Percentiles rank a stretch among this genome's conserved stretches.
Conservation (phyloP, 2,888 invertebrate species). For the Lasioglossum morio region DNA sequence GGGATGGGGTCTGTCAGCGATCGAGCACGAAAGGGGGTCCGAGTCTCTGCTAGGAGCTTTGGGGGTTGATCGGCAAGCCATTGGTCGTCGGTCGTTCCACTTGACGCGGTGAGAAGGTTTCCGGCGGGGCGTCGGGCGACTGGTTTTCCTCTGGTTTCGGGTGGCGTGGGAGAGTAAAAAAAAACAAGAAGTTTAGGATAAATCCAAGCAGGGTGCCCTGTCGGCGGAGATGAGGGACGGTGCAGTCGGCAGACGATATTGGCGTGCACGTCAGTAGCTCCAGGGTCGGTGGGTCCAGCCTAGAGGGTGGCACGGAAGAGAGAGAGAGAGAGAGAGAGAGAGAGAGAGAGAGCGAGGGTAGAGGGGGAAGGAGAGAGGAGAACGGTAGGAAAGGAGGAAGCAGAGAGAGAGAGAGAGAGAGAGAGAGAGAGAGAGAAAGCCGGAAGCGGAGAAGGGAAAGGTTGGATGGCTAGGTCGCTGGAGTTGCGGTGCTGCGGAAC, state of each 20-base stretch:
- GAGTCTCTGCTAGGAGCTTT: background rate
- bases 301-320: background rate
- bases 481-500: slow-evolving; percentile 65
- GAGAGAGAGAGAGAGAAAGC: slow-evolving; percentile 11
- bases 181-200: slow-evolving; percentile 42
- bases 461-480: slow-evolving; percentile 60
- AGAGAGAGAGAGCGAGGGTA: background rate
- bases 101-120: slow-evolving; percentile 32
- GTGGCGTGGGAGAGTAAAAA: background rate
- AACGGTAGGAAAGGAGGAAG: background rate
- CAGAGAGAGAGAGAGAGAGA: background rate
- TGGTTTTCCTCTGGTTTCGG: background rate
- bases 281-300: slow-evolving; percentile 57
- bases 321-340: background rate
- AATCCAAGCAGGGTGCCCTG: slow-evolving; percentile 33
- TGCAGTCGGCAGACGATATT: slow-evolving; percentile 58
- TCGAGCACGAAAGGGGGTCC: background rate
- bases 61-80: background rate
- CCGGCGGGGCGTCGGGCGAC: slow-evolving; percentile 18
- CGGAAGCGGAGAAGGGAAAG: slow-evolving; percentile 60
- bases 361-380: background rate
- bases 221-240: slow-evolving; percentile 43
- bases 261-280: slow-evolving; percentile 58
- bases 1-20: background rate
- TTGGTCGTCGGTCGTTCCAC: background rate